Percentiles rank a stretch among this genome's conserved stretches.
These are phyloP conservation scores for Melanotaenia trifasciata DNA, from an alignment of 2,797 vertebrate species.

Conservation along the genomic window DNA sequence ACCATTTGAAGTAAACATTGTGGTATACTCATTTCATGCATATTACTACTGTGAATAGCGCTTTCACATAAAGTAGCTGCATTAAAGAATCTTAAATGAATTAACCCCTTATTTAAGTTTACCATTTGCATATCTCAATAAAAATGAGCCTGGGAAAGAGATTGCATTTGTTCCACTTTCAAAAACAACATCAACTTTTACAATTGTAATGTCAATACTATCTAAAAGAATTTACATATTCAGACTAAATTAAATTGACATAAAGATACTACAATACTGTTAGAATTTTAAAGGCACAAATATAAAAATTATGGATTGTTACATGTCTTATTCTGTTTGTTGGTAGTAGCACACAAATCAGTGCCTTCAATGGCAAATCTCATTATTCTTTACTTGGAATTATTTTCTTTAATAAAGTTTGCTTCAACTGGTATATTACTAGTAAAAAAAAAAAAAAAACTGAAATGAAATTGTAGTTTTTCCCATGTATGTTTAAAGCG, in stretches of 20 bases:
- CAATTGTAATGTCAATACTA: neutral
- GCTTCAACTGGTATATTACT: neutral
- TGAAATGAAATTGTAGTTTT: neutral
- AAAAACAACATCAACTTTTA: neutral
- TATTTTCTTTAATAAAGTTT: neutral
- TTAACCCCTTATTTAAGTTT: constrained; percentile 11
- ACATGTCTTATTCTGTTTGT: neutral
- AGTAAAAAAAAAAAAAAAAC: neutral
- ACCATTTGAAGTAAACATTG: constrained; percentile 11
- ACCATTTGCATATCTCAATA: constrained; percentile 13
- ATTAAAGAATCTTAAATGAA: constrained; percentile 29
- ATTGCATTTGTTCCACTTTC: neutral
- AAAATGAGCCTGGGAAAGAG: constrained; percentile 11
- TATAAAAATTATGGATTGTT: neutral
- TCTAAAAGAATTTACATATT: neutral
- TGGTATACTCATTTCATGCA: constrained; percentile 5
- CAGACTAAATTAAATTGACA: neutral
- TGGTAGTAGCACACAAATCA: neutral
- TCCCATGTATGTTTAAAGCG: neutral
- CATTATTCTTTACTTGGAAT: neutral
- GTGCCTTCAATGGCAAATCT: neutral
- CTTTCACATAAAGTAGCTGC: constrained; percentile 36
- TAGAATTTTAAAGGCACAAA: neutral
- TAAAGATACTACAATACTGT: neutral
- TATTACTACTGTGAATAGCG: constrained; percentile 5